phyloP scores from a whole-genome alignment of 1,140 invertebrate species.

The Trichonephila clavipes region DNA sequence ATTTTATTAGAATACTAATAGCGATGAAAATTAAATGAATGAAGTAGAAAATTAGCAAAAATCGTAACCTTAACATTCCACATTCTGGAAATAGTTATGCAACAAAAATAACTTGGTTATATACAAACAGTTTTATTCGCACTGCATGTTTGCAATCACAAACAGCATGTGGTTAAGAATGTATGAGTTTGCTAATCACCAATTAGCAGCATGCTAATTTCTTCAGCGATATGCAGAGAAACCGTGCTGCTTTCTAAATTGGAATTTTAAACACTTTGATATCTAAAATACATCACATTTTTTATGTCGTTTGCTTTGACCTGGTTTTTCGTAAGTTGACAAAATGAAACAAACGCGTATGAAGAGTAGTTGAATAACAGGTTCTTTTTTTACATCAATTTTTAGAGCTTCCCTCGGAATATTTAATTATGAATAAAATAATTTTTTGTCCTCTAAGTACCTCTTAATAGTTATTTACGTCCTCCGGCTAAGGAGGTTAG shows the following conservation, averaged over 20 bases:
- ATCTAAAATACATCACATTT: constrained; percentile 1
- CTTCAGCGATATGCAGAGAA: background rate
- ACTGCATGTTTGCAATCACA: background rate
- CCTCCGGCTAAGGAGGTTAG: background rate
- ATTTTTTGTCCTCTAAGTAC: background rate
- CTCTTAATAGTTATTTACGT: background rate
- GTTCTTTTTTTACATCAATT: background rate
- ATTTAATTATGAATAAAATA: background rate
- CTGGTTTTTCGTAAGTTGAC: constrained; percentile 8
- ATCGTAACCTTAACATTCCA: background rate
- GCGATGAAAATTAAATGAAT: no score
- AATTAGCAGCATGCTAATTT: background rate
- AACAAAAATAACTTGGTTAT: background rate
- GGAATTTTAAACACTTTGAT: constrained; percentile 2
- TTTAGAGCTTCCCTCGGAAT: background rate
- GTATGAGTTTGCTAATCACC: background rate
- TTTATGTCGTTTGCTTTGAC: constrained; percentile 29
- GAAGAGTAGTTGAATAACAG: background rate
- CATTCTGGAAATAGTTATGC: background rate
- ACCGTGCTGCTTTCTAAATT: background rate
- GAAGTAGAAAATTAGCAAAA: background rate
- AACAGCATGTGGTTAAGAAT: background rate
- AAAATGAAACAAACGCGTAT: background rate
- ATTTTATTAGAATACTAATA: no score
- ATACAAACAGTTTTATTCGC: background rate